Evolutionary conservation across 2,797 vertebrate species (phyloP), one percentile per base, ranked within the genome.

Genomic region (Melanotaenia pygmaea): DNA sequence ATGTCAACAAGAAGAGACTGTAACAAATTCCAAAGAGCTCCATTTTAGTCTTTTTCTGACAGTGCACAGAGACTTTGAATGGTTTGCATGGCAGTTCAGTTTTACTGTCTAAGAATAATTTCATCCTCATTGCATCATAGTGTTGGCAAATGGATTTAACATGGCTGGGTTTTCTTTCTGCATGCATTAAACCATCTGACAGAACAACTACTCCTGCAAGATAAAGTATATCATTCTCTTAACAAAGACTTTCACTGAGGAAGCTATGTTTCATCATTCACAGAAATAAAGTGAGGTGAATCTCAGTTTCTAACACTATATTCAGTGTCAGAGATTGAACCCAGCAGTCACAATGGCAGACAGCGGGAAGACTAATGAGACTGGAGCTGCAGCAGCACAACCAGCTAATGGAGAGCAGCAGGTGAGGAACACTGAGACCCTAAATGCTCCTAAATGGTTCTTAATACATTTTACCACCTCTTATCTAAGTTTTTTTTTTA

Each of bases 311-410:
- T 85, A 70, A 67, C 77, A 16, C 62, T 70, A 0, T 82, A 59
- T 87, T 82, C 72, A 53, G 34, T 79, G 12, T 84, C 84, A 91
- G 69, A 86, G 81, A 89, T 77, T 86, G 74, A 90, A 78, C 81
- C 76, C 85, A 79, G 79, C 69, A 74, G 70, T 77, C 72, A 86
- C 83, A 79, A 95, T 95, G 94, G 90, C 90, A 78, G 94, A 95
- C 80, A 82, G 74, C 7, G 65, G 8, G 80, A 91, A 90, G 77
- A 80, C 72, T 70, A 81, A 72, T 75, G 87, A 91, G 79, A 76
- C 58, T 35, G 89, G 62, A 60, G 77, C 77, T 59, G 75, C 76
- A 34, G 71, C 82, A 62, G 76, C 81, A 70, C 79, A 89, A 73
- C 40, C 79, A 11, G 64, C 77, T 73, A 65, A 90, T 73, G 86